Evolutionary conservation across 1,140 invertebrate genomes (phyloP), one percentile per base, ranked within the genome.

Genomic region (Formica selysi): DNA sequence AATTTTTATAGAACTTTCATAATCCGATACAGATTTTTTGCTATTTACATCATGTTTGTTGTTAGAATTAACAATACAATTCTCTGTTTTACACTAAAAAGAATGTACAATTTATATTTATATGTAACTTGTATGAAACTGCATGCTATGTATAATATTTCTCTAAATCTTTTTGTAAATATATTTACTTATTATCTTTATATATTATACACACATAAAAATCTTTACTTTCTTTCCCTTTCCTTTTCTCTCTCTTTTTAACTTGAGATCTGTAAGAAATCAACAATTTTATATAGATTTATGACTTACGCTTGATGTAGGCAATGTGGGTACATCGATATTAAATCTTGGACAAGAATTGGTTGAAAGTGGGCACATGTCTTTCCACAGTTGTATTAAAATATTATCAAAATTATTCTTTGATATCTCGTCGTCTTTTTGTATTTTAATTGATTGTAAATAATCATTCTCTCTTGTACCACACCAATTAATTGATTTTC

Each of bases 401-500:
- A 61, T 51, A 29, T 51, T 36, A 65, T 79, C 62, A 36, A 67
- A 67, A 79, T 3, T 38, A 54, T 79, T 29, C 16, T 76, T 76
- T 32, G 8, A 8, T 22, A 22, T 44, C 26, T 29, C 26, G 11
- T 67, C 36, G 8, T 68, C n/a, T 44, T 68, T 11, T 44, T 11
- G n/a, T 48, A 48, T 48, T 78, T 5, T 10, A 10, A 32, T 65
- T 67, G 44, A 51, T 51, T 38, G 19, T 38, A 54, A 67, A 26
- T 32, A n/a, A 79, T 29, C 32, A 36, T 26, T 67, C 3, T 36
- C 67, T 19, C 8, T n/a, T 68, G 38, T 3, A 32, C 11, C 22
- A 22, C 0, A 16, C n/a, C 1, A 11, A 6, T 76, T 62, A 76
- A 61, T 0, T 8, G 26, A 62, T 0, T 44, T 8, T 76, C n/a